A percentile compares a stretch with the other conserved stretches of the same genome.
phyloP scores from a whole-genome alignment of 2,888 invertebrate genomes.

The Zonitis immaculata region DNA sequence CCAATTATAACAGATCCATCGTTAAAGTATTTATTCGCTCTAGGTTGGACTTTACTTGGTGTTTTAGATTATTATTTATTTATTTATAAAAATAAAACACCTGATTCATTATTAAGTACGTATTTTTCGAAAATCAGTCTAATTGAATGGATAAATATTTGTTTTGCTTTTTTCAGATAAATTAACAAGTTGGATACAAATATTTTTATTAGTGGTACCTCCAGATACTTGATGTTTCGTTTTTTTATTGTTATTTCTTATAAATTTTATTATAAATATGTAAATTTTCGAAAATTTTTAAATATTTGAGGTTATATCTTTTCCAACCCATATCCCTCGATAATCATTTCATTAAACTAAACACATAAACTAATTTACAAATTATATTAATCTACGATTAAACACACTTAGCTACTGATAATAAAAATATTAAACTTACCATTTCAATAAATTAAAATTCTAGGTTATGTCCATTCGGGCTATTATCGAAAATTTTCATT shows the following conservation, averaged over 20 bases:
- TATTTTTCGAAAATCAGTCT: constrained; percentile 15
- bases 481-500: too few relatives aligned
- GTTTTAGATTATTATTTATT: constrained; percentile 68
- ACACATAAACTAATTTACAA: too few relatives aligned
- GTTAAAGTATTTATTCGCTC: constrained; percentile 69
- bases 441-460: too few relatives aligned
- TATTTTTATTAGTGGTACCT: constrained; percentile 64
- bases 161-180: constrained; percentile 54
- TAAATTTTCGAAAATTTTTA: too few relatives aligned
- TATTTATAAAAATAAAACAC: constrained; percentile 65
- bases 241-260: neutral
- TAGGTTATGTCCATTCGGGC: too few relatives aligned
- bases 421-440: too few relatives aligned
- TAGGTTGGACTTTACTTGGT: constrained; percentile 67
- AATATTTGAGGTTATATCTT: too few relatives aligned
- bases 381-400: too few relatives aligned
- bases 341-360: too few relatives aligned
- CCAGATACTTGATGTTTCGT: constrained; percentile 40
- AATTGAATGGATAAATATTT: constrained; percentile 3
- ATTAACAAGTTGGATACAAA: constrained; percentile 61
- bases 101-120: constrained; percentile 59
- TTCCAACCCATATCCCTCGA: too few relatives aligned
- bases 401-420: too few relatives aligned
- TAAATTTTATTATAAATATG: too few relatives aligned
- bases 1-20: constrained; percentile 75